Percentiles rank a stretch among this genome's conserved stretches.
Evolutionary conservation across 2,113 vertebrate genomes (phyloP).

Genomic region (Ammodramus savannarum): DNA sequence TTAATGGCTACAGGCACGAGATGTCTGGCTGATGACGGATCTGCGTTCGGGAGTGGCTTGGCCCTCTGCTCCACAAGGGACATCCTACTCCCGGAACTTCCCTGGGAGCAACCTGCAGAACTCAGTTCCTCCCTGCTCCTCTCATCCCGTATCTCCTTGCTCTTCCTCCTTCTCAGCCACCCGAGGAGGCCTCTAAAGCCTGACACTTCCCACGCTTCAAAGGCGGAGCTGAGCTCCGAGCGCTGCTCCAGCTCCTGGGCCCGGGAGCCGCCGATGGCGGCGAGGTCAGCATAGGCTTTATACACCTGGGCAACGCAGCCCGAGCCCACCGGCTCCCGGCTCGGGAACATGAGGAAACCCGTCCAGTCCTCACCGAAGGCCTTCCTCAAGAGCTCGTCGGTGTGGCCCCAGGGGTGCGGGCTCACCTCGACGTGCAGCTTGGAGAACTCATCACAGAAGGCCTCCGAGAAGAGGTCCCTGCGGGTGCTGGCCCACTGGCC

Average conservation of each 20-base stretch:
- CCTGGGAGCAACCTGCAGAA: not conserved
- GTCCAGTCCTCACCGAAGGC: slow-evolving; percentile 87
- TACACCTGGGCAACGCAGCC: slow-evolving; percentile 96
- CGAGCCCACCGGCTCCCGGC: slow-evolving; percentile 86
- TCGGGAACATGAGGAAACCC: slow-evolving; percentile 77
- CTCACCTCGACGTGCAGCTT: slow-evolving; percentile 84
- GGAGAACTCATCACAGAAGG: slow-evolving; percentile 87
- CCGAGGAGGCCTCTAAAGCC: slow-evolving; percentile 61
- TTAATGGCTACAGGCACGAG: slow-evolving; percentile 90
- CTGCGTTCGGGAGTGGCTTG: not conserved
- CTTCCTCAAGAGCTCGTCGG: slow-evolving; percentile 76
- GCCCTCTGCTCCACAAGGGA: not conserved
- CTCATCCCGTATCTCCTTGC: not conserved
- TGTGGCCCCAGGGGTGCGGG: slow-evolving; percentile 88
- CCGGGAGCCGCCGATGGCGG: slow-evolving; percentile 63
- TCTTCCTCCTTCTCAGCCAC: slow-evolving; percentile 58
- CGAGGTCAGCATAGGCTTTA: slow-evolving; percentile 79
- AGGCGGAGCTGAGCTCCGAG: slow-evolving; percentile 60
- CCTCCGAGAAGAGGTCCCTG: slow-evolving; percentile 86
- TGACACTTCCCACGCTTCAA: slow-evolving; percentile 78
- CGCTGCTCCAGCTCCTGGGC: slow-evolving; percentile 48
- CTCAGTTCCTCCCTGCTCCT: slow-evolving; percentile 3
- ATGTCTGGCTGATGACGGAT: not conserved
- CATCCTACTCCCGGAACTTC: not conserved
- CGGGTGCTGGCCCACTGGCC: slow-evolving; percentile 97